Conservation (phyloP, 2,113 vertebrate species). For the Chionomys nivalis region DNA sequence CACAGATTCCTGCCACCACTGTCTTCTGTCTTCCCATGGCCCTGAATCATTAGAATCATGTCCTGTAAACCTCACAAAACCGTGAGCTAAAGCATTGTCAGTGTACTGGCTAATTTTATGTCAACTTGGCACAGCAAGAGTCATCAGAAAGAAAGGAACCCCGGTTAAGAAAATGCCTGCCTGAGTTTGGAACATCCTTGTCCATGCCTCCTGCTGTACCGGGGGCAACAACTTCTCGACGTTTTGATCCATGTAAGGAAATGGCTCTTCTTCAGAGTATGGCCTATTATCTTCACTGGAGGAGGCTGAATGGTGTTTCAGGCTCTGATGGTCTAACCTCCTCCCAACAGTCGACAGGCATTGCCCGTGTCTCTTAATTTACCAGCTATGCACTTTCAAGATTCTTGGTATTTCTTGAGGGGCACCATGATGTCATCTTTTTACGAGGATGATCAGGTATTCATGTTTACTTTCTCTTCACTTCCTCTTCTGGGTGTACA, state of each 20-base stretch:
- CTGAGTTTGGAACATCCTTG: background rate
- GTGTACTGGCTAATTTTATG: too few relatives aligned
- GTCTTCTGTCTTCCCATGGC: background rate
- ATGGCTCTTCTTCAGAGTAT: background rate
- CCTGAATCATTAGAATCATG: background rate
- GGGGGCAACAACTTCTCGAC: background rate
- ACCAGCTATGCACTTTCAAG: background rate
- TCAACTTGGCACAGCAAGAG: background rate
- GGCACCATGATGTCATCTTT: background rate
- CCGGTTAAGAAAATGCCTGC: background rate
- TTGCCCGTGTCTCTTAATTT: background rate
- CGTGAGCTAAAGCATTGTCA: background rate
- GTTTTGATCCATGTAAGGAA: background rate
- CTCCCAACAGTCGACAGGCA: background rate
- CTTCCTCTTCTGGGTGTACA: background rate
- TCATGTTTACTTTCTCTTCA: background rate
- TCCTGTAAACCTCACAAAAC: too few relatives aligned
- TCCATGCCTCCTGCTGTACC: background rate
- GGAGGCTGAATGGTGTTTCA: too few relatives aligned
- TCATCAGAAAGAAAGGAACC: background rate
- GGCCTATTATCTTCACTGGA: background rate
- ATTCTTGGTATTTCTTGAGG: background rate
- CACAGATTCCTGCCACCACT: background rate
- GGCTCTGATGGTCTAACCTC: background rate
- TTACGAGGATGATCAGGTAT: background rate